Evolutionary conservation across 2,797 vertebrate genomes (phyloP), one percentile per base, ranked within the genome.

Genomic region (Scolopax bukidnonensis): DNA sequence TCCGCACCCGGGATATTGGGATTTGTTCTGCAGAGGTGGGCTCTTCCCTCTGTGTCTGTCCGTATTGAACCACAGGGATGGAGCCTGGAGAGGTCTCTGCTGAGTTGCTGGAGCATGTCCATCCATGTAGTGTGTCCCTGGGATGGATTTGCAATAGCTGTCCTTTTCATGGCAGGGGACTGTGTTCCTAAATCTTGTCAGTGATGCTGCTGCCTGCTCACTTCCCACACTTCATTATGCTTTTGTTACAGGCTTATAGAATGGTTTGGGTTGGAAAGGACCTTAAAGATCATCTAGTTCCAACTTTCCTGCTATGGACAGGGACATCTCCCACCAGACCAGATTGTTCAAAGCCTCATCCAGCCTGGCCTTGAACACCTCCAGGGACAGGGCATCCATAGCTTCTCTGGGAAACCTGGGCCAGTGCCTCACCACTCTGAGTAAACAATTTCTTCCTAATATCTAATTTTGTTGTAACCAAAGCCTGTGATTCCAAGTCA

Each of bases 151-250:
- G 78, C 41, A 33, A 3, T 92, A 54, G 61, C 45, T 45, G 18
- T 16, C 13, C 60, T 59, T 33, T n/a, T 89, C 41, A 27, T 77
- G 61, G 20, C 38, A 43, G 19, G 48, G 54, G 28, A 27, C 21
- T 56, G 33, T 32, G 63, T 63, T 32, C 60, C 71, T 3, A 0
- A 67, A 77, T 48, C 14, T 30, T 1, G 1, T 48, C 41, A 33
- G 38, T 47, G 51, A 23, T 70, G 74, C 60, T 47, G 45, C 41
- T 41, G 27, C 11, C 1, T 33, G 9, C 20, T 50, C 21, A 56
- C 11, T 30, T 33, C 30, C 23, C 2, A 0, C 0, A 0, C 25
- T 51, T 60, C 1, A 3, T 67, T 33, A 24, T 0, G 2, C n/a
- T 64, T 45, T 51, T 50, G 59, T 60, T 60, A 38, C 11, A 60